Evolutionary conservation across 2,113 vertebrate genomes (phyloP).

Genomic region (Caranx melampygus): DNA sequence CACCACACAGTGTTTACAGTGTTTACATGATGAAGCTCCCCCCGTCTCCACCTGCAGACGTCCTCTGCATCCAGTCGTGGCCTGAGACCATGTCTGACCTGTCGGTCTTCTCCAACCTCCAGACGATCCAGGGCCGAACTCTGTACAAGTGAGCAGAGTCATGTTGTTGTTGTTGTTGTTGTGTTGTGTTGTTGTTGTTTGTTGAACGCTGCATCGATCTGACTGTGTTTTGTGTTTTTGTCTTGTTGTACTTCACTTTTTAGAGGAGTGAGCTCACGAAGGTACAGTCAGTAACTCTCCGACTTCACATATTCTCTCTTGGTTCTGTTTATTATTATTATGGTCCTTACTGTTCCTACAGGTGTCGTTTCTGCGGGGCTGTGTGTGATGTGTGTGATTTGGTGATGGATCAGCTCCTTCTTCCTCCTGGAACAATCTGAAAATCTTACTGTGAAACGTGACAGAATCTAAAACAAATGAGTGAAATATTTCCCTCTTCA

Average conservation of each 20-base stretch:
- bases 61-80: constrained; percentile 94
- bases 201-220: constrained; percentile 17
- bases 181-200: constrained; percentile 17
- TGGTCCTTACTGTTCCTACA: background rate
- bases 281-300: constrained; percentile 69
- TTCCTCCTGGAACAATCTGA: too few species aligned
- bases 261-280: constrained; percentile 75
- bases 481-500: too few species aligned
- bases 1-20: background rate
- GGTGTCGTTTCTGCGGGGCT: background rate
- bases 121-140: constrained; percentile 90
- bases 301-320: background rate
- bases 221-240: constrained; percentile 38
- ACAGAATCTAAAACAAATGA: too few species aligned
- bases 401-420: constrained; percentile 28
- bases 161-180: background rate
- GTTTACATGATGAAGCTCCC: background rate
- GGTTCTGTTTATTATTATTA: constrained; percentile 7
- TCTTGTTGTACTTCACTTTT: constrained; percentile 30
- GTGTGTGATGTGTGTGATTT: constrained; percentile 21
- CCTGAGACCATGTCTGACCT: constrained; percentile 91
- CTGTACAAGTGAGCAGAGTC: constrained; percentile 87
- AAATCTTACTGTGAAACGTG: too few species aligned
- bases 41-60: constrained; percentile 79
- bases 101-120: constrained; percentile 94